Percentiles rank a stretch among this genome's conserved stretches.
Evolutionary conservation across 2,888 invertebrate genomes (phyloP).

Genomic region (Phrixothrix hirtus): DNA sequence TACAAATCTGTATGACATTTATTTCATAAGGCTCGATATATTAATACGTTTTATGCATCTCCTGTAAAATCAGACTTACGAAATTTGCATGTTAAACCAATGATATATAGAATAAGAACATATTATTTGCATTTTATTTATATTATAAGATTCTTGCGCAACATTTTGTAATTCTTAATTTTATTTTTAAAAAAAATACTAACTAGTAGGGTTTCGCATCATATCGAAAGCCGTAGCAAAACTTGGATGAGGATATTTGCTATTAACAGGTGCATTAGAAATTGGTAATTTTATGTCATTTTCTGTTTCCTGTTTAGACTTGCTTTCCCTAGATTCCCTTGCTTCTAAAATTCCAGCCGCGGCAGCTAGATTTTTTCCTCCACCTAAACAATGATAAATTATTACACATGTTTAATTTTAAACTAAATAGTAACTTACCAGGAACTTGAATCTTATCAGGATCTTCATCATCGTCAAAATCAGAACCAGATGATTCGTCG

Average conservation of each 20-base stretch:
- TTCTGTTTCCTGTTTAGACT: conserved; percentile 57
- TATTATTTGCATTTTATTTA: too few relatives aligned
- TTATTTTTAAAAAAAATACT: too few relatives aligned
- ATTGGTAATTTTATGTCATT: conserved; percentile 37
- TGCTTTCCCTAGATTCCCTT: conserved; percentile 44
- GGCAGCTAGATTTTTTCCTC: conserved; percentile 85
- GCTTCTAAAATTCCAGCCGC: conserved; percentile 66
- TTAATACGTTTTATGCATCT: too few relatives aligned
- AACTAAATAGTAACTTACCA: conserved; percentile 59
- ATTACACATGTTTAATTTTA: not conserved
- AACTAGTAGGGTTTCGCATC: conserved; percentile 57
- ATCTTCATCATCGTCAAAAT: conserved; percentile 87
- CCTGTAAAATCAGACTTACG: too few relatives aligned
- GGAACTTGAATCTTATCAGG: conserved; percentile 91
- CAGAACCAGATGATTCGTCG: conserved; percentile 65
- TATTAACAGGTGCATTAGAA: conserved; percentile 45
- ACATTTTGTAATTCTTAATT: too few relatives aligned
- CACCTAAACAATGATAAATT: too few relatives aligned
- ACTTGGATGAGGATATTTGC: conserved; percentile 57
- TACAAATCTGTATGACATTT: too few relatives aligned
- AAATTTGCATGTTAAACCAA: too few relatives aligned
- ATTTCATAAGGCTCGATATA: too few relatives aligned
- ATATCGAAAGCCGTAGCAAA: conserved; percentile 62
- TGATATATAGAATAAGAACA: too few relatives aligned
- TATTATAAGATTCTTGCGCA: too few relatives aligned